Conservation (phyloP, 2,888 invertebrate genomes). For the Agapostemon virescens region DNA sequence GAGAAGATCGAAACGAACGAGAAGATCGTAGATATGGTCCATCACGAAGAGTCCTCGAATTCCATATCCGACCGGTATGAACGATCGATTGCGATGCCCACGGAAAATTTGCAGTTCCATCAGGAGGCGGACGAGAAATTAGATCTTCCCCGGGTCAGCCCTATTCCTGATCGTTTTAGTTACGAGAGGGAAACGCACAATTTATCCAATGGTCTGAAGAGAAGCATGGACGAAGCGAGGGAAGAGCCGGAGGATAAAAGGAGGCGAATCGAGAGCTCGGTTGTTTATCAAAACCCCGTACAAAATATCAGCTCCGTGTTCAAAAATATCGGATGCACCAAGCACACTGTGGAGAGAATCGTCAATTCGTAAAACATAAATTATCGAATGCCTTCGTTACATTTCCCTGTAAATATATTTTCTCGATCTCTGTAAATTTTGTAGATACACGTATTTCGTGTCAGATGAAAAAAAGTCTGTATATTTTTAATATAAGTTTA, state of each 20-base stretch:
- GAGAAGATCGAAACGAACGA: slow-evolving; percentile 48
- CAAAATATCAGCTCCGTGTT: slow-evolving; percentile 66
- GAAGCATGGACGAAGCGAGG: slow-evolving; percentile 50
- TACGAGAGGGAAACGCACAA: slow-evolving; percentile 60
- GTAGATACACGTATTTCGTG: slow-evolving; percentile 66
- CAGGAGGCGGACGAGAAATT: slow-evolving; percentile 51
- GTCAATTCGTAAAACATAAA: slow-evolving; percentile 75
- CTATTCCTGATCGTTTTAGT: slow-evolving; percentile 27
- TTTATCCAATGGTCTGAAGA: slow-evolving; percentile 70
- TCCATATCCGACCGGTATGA: slow-evolving; percentile 47
- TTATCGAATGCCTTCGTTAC: neutral
- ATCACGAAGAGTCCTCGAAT: slow-evolving; percentile 41
- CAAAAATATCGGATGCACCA: slow-evolving; percentile 73
- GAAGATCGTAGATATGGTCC: slow-evolving; percentile 11
- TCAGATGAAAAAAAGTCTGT: slow-evolving; percentile 44
- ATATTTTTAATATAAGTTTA: slow-evolving; percentile 63
- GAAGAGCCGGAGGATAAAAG: slow-evolving; percentile 62
- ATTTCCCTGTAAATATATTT: neutral
- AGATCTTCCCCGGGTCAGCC: slow-evolving; percentile 44
- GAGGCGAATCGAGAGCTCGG: slow-evolving; percentile 62
- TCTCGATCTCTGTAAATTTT: slow-evolving; percentile 2
- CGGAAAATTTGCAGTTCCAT: slow-evolving; percentile 13
- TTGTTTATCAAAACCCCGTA: slow-evolving; percentile 62
- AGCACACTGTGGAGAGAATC: slow-evolving; percentile 78
- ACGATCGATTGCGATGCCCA: slow-evolving; percentile 27